Base-by-base conservation (phyloP, 2,888 invertebrate genomes). In the Drosophila pegasa region DNA sequence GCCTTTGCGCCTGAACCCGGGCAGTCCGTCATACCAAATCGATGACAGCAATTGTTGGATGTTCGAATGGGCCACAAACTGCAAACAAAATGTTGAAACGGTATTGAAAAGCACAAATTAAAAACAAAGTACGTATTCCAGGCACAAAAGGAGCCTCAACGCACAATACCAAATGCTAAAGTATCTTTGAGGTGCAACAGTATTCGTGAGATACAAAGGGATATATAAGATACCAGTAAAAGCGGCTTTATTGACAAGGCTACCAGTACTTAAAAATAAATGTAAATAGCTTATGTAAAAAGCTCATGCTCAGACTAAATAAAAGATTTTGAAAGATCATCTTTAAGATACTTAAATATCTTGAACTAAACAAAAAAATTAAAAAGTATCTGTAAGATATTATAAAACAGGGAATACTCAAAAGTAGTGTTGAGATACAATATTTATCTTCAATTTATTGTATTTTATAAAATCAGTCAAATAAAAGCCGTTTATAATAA, bases 1-100 rank as follows among this genome's bases (percentile, higher is more conserved):
- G 16, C 95, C 94, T 93, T 97, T 96, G 35, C 98, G 94, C 12
- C 98, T 94, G 93, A 98, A 98, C 1, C 98, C 98, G 0, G 98
- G 98, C 25, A 98, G 94, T 0, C 98, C 98, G 83, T 98, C 98
- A 92, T 98, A 98, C 98, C 98, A 98, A 81, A 98, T 95, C 0
- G 97, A 94, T 0, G 97, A 97, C 35, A 98, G 92, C 6, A 98
- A 93, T 92, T 98, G 98, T 91, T 98, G 98, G 81, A 98, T 97
- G 92, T 97, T 98, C 3, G 98, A 96, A 92, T 98, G 98, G n/a
- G 98, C 96, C 56, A 98, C 97, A 91, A 98, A 98, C 97, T 97
- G 93, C 52, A 71, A 50, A 12, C 14, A 35, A 6, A 12, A n/a
- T 4, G 20, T 9, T 3, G 10, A 29, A 40, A n/a, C 2, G 2